These are phyloP conservation scores for Brachionus koreanus DNA, from an alignment of 1,140 invertebrate genomes.

Conservation along the genomic window DNA sequence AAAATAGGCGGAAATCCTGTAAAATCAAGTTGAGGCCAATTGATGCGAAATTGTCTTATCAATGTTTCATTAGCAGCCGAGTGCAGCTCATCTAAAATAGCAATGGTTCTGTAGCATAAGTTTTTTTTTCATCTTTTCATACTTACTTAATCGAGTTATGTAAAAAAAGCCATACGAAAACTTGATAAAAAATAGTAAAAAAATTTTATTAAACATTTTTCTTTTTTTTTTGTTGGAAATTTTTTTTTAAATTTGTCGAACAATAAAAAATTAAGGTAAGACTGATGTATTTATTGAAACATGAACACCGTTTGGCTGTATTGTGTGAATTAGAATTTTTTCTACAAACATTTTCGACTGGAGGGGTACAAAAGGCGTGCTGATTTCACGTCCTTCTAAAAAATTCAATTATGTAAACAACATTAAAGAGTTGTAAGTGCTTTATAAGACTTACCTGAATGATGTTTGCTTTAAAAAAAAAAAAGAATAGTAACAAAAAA, in stretches of 20 bases:
- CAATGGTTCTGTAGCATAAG: not conserved
- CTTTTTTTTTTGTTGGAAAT: too few species aligned
- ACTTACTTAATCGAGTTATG: not conserved
- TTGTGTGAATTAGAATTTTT: not conserved
- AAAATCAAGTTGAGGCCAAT: not conserved
- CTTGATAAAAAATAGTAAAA: not conserved
- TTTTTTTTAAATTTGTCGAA: not conserved
- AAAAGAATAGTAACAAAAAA: not conserved
- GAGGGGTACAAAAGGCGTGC: not conserved
- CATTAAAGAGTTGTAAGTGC: not conserved
- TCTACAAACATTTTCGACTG: not conserved
- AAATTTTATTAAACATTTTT: constrained; percentile 15
- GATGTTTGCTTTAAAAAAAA: not conserved
- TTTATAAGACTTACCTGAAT: not conserved
- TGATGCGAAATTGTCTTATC: not conserved
- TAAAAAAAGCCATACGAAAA: constrained; percentile 12
- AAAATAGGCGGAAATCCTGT: not conserved
- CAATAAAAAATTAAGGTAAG: constrained; percentile 15
- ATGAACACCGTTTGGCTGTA: not conserved
- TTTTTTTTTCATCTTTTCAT: not conserved
- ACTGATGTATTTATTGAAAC: not conserved
- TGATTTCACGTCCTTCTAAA: not conserved
- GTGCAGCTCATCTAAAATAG: not conserved
- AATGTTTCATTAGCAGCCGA: not conserved
- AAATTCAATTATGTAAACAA: not conserved